Evolutionary conservation across 1,140 invertebrate species (phyloP).

Genomic region (Bombyx mori): DNA sequence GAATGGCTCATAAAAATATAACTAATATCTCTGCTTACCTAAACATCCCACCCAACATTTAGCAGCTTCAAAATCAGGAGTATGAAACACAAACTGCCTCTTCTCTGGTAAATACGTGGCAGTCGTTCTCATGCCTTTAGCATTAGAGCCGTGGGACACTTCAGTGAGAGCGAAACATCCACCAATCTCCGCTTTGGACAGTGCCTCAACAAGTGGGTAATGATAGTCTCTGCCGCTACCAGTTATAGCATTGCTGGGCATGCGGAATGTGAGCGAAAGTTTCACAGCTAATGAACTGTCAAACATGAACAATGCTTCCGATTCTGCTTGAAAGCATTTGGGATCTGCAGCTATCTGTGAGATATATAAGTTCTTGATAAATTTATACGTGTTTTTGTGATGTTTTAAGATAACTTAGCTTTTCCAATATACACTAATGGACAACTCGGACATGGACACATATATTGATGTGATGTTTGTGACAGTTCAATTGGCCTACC

Average conservation of each 20-base stretch:
- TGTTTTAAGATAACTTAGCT: too few relatives aligned
- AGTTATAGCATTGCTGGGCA: conserved; percentile 72
- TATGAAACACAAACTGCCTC: conserved; percentile 85
- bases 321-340: conserved; percentile 56
- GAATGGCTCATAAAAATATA: too few relatives aligned
- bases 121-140: conserved; percentile 85
- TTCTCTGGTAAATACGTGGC: conserved; percentile 83
- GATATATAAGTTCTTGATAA: too few relatives aligned
- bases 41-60: conserved; percentile 88
- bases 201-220: conserved; percentile 72
- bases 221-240: conserved; percentile 74
- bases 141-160: conserved; percentile 90
- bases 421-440: too few relatives aligned
- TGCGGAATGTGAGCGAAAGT: conserved; percentile 72
- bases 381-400: too few relatives aligned
- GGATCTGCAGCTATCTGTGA: conserved; percentile 58
- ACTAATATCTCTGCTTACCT: conserved; percentile 29
- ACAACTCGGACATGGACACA: too few relatives aligned
- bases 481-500: too few relatives aligned
- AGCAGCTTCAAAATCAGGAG: conserved; percentile 87
- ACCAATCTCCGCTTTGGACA: conserved; percentile 71
- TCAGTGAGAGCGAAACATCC: conserved; percentile 91
- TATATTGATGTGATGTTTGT: too few relatives aligned
- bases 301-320: conserved; percentile 77
- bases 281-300: conserved; percentile 80